A percentile compares a stretch with the other conserved stretches of the same genome.
These are phyloP conservation scores for Agrotis ipsilon DNA, from an alignment of 2,888 invertebrate species.

Conservation along the genomic window DNA sequence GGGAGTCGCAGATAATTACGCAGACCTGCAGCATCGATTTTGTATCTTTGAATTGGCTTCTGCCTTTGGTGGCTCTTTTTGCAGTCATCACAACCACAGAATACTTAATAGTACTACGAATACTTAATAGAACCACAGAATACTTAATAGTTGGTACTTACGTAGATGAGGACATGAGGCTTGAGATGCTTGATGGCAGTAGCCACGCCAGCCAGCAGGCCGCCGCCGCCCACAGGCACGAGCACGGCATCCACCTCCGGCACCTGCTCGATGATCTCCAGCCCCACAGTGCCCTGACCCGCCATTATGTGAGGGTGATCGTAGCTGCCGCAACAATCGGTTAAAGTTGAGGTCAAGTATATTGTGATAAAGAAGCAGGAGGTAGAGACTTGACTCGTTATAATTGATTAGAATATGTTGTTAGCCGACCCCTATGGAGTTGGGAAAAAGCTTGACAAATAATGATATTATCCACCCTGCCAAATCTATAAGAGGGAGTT, in stretches of 20 bases:
- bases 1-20: conserved; percentile 19
- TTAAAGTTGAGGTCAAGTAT: neutral
- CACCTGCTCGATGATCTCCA: conserved; percentile 98
- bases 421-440: no score
- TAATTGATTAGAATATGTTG: no score
- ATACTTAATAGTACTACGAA: no score
- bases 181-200: conserved; percentile 96
- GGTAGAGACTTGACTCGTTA: no score
- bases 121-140: no score
- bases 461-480: no score
- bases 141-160: conserved; percentile 86
- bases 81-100: no score
- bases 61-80: no score
- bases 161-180: conserved; percentile 96
- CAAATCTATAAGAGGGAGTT: no score
- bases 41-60: no score
- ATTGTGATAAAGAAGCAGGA: no score
- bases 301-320: conserved; percentile 99
- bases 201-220: conserved; percentile 97
- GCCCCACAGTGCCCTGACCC: conserved; percentile 98
- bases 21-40: conserved; percentile 13
- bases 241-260: conserved; percentile 96
- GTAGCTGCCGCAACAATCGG: conserved; percentile 91
- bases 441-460: no score
- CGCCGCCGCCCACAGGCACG: conserved; percentile 98